phyloP scores from a whole-genome alignment of 1,140 invertebrate genomes.

The Pseudomyrmex cubaensis region DNA sequence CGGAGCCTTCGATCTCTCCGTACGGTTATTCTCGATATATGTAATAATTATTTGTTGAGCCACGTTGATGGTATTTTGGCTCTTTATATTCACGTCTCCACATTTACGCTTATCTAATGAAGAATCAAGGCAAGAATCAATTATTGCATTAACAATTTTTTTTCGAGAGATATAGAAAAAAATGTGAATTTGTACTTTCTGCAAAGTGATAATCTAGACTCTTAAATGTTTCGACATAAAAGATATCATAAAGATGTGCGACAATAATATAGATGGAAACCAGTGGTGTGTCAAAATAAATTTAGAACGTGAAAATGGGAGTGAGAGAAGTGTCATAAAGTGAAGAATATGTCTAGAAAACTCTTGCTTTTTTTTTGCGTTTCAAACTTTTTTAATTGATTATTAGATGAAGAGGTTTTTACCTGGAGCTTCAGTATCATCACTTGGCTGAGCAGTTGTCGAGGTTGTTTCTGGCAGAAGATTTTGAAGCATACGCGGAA shows the following conservation, averaged over 20 bases:
- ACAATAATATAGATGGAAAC: too few relatives aligned
- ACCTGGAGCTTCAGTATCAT: not conserved
- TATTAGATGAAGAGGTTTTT: not conserved
- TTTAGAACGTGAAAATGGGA: too few relatives aligned
- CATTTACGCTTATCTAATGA: not conserved
- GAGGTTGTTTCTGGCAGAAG: not conserved
- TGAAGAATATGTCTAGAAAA: too few relatives aligned
- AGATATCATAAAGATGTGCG: too few relatives aligned
- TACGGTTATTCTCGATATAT: not conserved
- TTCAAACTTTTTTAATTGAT: not conserved
- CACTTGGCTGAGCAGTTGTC: not conserved
- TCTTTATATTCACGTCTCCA: not conserved
- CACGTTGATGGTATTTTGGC: slow-evolving; percentile 11
- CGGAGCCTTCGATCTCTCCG: not conserved
- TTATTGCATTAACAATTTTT: not conserved
- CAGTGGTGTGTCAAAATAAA: too few relatives aligned
- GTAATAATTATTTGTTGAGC: slow-evolving; percentile 33
- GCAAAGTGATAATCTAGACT: too few relatives aligned
- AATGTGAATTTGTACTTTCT: too few relatives aligned
- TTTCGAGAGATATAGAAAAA: not conserved
- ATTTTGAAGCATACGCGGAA: not conserved
- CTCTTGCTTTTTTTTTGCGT: not conserved
- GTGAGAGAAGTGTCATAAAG: too few relatives aligned
- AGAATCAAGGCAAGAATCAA: too few relatives aligned
- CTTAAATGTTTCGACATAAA: too few relatives aligned